These are phyloP conservation scores for Melinaea menophilus DNA, from an alignment of 2,888 invertebrate species.

Conservation along the genomic window DNA sequence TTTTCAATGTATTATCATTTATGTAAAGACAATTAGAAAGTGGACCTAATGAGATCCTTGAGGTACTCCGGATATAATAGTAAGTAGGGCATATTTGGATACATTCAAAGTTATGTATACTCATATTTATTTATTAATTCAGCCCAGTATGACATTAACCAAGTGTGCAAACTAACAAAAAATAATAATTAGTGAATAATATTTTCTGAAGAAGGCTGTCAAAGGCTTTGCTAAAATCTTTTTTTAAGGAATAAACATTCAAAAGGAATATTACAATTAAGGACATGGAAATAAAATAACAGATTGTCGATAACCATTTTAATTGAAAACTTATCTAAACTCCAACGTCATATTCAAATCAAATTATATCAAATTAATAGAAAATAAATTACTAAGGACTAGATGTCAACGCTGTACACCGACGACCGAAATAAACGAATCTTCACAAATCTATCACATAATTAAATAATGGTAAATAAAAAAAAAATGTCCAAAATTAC, in stretches of 20 bases:
- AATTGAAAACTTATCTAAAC: constrained; percentile 69
- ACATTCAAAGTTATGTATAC: too few relatives aligned
- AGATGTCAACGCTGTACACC: constrained; percentile 63
- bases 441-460: constrained; percentile 30
- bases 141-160: too few relatives aligned
- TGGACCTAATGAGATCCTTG: too few relatives aligned
- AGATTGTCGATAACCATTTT: constrained; percentile 60
- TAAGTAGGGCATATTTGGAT: too few relatives aligned
- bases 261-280: constrained; percentile 8
- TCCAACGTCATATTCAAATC: constrained; percentile 59
- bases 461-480: constrained; percentile 6
- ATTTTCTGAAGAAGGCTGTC: too few relatives aligned
- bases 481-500: constrained; percentile 14
- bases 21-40: too few relatives aligned
- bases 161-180: too few relatives aligned
- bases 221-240: background rate
- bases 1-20: too few relatives aligned
- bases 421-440: constrained; percentile 44
- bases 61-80: too few relatives aligned
- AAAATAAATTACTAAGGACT: constrained; percentile 73
- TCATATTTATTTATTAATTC: too few relatives aligned
- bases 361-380: constrained; percentile 43
- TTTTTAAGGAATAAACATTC: background rate
- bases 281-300: constrained; percentile 32
- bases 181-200: too few relatives aligned